These are phyloP conservation scores for Drosophila chauvacae DNA, from an alignment of 1,140 invertebrate genomes.

Conservation along the genomic window DNA sequence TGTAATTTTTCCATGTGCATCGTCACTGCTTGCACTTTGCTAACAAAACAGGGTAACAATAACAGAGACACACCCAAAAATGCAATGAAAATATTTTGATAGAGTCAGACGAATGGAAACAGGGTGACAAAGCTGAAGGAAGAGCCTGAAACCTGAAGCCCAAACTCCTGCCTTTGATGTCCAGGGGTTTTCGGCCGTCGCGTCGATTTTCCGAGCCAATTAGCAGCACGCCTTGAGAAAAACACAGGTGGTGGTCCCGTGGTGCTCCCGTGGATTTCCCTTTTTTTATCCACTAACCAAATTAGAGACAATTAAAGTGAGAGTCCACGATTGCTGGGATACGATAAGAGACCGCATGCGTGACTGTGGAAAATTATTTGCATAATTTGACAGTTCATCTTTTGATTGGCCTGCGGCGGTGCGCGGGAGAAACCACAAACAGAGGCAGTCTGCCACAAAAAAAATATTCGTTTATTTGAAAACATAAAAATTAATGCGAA, in stretches of 20 bases:
- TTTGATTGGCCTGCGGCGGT: slow-evolving; percentile 51
- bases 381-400: slow-evolving; percentile 80
- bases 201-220: slow-evolving; percentile 63
- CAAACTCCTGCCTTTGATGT: slow-evolving; percentile 58
- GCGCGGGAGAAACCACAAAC: slow-evolving; percentile 55
- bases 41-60: too few relatives aligned
- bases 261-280: slow-evolving; percentile 22
- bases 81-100: slow-evolving; percentile 83
- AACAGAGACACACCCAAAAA: slow-evolving; percentile 71
- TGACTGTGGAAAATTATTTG: slow-evolving; percentile 83
- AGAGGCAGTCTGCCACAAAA: slow-evolving; percentile 22
- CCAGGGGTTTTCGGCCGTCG: slow-evolving; percentile 28
- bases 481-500: slow-evolving; percentile 83
- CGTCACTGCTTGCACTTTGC: too few relatives aligned
- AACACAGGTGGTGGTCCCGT: slow-evolving; percentile 60
- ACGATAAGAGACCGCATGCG: slow-evolving; percentile 72
- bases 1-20: too few relatives aligned
- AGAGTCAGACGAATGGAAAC: slow-evolving; percentile 53
- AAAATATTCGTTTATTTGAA: slow-evolving; percentile 51
- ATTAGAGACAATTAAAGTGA: slow-evolving; percentile 78
- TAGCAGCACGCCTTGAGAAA: slow-evolving; percentile 82
- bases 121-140: slow-evolving; percentile 34
- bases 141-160: slow-evolving; percentile 13
- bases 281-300: slow-evolving; percentile 55
- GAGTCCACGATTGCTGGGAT: slow-evolving; percentile 50